Base-by-base conservation (phyloP, 1,140 invertebrate species). In the Coenobita brevimanus region DNA sequence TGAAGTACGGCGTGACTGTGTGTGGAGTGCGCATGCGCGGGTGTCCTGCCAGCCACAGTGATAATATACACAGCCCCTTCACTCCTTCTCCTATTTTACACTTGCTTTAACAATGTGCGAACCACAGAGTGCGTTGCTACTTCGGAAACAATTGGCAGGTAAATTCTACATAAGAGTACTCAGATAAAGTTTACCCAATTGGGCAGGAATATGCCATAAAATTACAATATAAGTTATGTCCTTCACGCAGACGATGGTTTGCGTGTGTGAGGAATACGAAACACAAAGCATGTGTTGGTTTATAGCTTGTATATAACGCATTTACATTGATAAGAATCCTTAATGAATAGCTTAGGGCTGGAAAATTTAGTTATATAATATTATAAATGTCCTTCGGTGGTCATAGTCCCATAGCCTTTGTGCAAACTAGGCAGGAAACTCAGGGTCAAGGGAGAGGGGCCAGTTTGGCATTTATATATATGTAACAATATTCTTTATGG, bases 231-330 rank as follows among this genome's bases (percentile, higher is more conserved):
- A 17, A 62, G 41, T n/a, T 54, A 80, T 87, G 85, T 87, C 85
- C 85, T 87, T 87, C 85, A 87, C 24, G 85, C 85, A 87, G 85
- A 87, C 85, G 85, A 87, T 87, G 85, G 82, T 81, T 81, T 64
- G 78, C 38, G 78, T 76, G 71, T 78, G 67, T n/a, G 41, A 64
- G 80, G 64, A 24, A 69, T 27, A 46, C 13, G 62, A 43, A 36
- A 76, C 36, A 85, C 82, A 85, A 85, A 85, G 82, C 82, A 85
- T 85, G 82, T 57, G 54, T 82, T 62, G 60, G 24, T 36, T 46
- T 80, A 50, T 50, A 17, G 46, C 6, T 6, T 71, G 30, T 71
- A 27, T 33, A 24, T 21, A 17, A 33, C 17, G n/a, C 33, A 3
- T 71, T 27, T 4, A 17, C 6, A 50, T 50, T 8, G 6, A 50